Percentiles rank a stretch among this genome's conserved stretches.
phyloP scores from a whole-genome alignment of 2,888 invertebrate species.

The Pelosia muscerda region DNA sequence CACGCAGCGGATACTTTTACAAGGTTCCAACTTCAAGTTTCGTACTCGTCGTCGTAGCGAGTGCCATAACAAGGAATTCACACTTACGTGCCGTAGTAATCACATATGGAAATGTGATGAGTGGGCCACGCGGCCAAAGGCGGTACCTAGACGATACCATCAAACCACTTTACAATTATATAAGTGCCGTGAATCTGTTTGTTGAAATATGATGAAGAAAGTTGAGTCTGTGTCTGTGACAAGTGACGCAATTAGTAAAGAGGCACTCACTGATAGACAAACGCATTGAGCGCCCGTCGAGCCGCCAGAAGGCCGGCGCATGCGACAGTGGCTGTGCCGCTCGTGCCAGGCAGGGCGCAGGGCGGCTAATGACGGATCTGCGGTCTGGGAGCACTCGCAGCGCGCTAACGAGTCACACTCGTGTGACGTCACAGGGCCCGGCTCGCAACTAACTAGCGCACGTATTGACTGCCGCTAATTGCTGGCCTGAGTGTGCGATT shows the following conservation, averaged over 20 bases:
- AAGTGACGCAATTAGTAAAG: conserved; percentile 2
- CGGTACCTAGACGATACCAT: too few species aligned
- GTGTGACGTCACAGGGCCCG: conserved; percentile 21
- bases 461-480: conserved; percentile 52
- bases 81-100: too few species aligned
- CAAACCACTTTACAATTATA: neutral
- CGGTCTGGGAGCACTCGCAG: neutral
- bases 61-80: too few species aligned
- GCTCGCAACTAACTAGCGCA: conserved; percentile 37
- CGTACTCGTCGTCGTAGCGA: too few species aligned
- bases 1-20: too few species aligned
- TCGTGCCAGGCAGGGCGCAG: too few species aligned
- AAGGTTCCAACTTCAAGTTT: too few species aligned
- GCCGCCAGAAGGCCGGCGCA: too few species aligned
- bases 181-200: neutral
- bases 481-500: conserved; percentile 12
- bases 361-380: conserved; percentile 12
- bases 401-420: neutral
- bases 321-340: neutral
- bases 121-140: too few species aligned
- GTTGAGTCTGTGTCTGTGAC: neutral
- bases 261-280: neutral
- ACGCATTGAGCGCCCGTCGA: neutral
- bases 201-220: neutral
- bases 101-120: too few species aligned